Percentiles rank a stretch among this genome's conserved stretches.
phyloP scores from a whole-genome alignment of 2,113 vertebrate species.

The Pimephales promelas region DNA sequence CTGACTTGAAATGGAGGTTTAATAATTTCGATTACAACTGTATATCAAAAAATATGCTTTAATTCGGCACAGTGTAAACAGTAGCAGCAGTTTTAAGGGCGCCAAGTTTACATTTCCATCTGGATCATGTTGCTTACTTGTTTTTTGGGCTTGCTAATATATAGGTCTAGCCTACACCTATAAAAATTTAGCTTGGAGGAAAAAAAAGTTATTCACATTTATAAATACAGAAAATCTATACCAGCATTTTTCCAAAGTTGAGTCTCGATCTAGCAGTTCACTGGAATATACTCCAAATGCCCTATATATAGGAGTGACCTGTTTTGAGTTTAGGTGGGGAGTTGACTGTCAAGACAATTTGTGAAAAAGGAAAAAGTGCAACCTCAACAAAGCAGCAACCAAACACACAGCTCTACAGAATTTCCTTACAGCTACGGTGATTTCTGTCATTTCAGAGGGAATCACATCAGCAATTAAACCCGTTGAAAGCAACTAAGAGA shows the following conservation, averaged over 20 bases:
- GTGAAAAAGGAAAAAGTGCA: slow-evolving; percentile 25
- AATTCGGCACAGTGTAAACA: no score
- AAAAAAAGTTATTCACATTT: not conserved
- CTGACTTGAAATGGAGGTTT: no score
- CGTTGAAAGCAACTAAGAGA: not conserved
- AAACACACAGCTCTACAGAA: not conserved
- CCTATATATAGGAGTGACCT: not conserved
- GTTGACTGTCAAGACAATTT: slow-evolving; percentile 28
- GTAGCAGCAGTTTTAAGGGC: not conserved
- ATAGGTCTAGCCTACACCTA: not conserved
- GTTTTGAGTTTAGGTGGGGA: not conserved
- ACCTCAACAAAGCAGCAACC: slow-evolving; percentile 18
- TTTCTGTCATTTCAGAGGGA: slow-evolving; percentile 8
- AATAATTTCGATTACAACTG: no score
- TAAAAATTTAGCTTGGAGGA: not conserved
- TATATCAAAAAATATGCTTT: no score
- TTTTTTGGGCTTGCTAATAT: not conserved
- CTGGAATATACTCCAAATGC: not conserved
- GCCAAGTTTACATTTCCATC: not conserved
- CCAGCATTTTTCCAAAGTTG: not conserved
- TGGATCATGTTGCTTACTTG: not conserved
- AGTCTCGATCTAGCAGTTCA: not conserved
- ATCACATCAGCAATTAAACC: slow-evolving; percentile 9
- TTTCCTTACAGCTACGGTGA: not conserved
- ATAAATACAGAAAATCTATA: not conserved